Base-by-base conservation (phyloP, 2,888 invertebrate species). In the Isoperla grammatica region DNA sequence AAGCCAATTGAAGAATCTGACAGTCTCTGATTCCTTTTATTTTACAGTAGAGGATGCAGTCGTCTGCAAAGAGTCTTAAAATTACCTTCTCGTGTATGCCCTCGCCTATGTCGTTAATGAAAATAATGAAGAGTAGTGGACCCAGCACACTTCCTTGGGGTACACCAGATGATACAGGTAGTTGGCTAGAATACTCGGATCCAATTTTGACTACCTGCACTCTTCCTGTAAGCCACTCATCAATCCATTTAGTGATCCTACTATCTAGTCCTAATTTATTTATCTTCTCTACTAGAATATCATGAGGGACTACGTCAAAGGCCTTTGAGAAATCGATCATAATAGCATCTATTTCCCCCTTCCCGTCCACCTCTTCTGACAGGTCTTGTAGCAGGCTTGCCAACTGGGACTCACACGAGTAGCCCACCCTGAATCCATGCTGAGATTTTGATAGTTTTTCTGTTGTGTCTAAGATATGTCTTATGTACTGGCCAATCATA, bases 271-370 rank as follows among this genome's bases (percentile, higher is more conserved):
- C 45, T 15, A 45, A 20, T 5, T 20, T 5, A 15, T 45, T 45
- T 5, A 45, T 45, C 19, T 45, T 45, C 17, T 45, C 45, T 11
- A 45, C 19, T 4, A 45, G 45, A 19, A 11, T 17, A 15, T 45
- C 19, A 17, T 45, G 45, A 15, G 45, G 45, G 9, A 45, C 45
- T 17, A 45, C 45, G 11, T 45, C 45, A 45, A 45, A 45, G 45
- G 45, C 45, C 15, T 45, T 45, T 15, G 45, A 45, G 17, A 45
- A 45, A 20, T 45, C 45, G 17, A 45, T 13, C 45, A 17, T 19
- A 17, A 45, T 15, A 5, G 45, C 45, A 45, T 45, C 45, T 6
- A 15, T 17, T 45, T 45, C 45, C 11, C 45, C 45, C 11, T 20
- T 15, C 5, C 45, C 11, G 19, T 45, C 45, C 3, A 45, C 19